These are phyloP conservation scores for Craterocephalus amniculus DNA, from an alignment of 2,797 vertebrate species.

Conservation along the genomic window DNA sequence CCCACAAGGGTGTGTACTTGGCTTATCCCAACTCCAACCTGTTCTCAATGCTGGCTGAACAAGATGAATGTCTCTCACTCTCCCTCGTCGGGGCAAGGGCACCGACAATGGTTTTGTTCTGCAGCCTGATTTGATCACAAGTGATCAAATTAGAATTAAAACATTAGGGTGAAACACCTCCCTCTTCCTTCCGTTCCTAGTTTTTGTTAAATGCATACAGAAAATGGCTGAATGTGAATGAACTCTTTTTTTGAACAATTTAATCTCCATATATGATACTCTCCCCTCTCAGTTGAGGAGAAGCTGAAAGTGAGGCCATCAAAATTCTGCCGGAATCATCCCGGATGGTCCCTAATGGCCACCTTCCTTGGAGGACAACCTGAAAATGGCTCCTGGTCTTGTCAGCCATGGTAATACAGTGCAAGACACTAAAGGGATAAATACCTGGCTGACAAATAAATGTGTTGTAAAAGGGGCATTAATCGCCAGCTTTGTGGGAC, in stretches of 20 bases:
- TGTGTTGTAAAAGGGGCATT: slow-evolving; percentile 80
- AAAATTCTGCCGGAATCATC: slow-evolving; percentile 56
- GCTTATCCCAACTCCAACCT: slow-evolving; percentile 46
- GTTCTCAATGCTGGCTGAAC: slow-evolving; percentile 58
- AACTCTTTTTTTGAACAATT: slow-evolving; percentile 49
- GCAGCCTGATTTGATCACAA: slow-evolving; percentile 46
- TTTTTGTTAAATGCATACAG: slow-evolving; percentile 52
- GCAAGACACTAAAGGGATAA: slow-evolving; percentile 75
- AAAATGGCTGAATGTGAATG: slow-evolving; percentile 56
- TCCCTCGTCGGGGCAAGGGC: slow-evolving; percentile 53
- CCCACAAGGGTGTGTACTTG: slow-evolving; percentile 50
- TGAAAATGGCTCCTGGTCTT: slow-evolving; percentile 66
- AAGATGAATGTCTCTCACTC: slow-evolving; percentile 54
- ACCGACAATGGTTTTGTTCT: slow-evolving; percentile 48
- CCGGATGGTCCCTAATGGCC: slow-evolving; percentile 41
- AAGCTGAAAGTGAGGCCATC: slow-evolving; percentile 36
- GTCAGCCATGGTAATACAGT: slow-evolving; percentile 75
- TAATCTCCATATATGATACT: slow-evolving; percentile 45
- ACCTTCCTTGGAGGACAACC: slow-evolving; percentile 56
- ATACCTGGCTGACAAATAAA: slow-evolving; percentile 86
- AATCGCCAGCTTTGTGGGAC: slow-evolving; percentile 82
- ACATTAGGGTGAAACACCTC: slow-evolving; percentile 52
- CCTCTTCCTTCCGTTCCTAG: background rate
- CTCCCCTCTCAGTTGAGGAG: slow-evolving; percentile 6
- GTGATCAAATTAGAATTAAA: slow-evolving; percentile 57